These are phyloP conservation scores for Drosophila subquinaria DNA, from an alignment of 2,888 invertebrate species.

Conservation along the genomic window DNA sequence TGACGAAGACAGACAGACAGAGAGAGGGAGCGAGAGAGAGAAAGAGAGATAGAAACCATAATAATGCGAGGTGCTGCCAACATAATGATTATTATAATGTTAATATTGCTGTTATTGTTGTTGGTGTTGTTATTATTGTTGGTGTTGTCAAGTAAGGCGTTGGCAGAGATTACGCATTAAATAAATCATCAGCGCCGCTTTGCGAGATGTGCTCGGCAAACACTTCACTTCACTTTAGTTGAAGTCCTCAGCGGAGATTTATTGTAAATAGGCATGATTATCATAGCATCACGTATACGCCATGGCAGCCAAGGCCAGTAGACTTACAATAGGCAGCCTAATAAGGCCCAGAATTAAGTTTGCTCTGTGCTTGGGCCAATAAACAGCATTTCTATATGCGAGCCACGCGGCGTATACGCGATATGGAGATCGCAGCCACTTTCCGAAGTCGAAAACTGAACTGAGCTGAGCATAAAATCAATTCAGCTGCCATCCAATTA, in stretches of 20 bases:
- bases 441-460: not conserved
- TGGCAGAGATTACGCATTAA: constrained; percentile 80
- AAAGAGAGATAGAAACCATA: constrained; percentile 33
- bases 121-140: constrained; percentile 22
- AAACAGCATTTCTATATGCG: constrained; percentile 24
- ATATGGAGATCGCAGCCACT: constrained; percentile 16
- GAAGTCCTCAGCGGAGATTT: constrained; percentile 68
- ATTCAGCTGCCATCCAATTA: constrained; percentile 19
- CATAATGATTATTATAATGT: constrained; percentile 72
- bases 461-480: not conserved
- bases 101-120: constrained; percentile 35
- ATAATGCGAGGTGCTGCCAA: constrained; percentile 52
- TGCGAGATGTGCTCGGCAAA: constrained; percentile 56
- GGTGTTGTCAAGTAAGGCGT: constrained; percentile 52
- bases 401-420: constrained; percentile 37
- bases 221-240: constrained; percentile 74
- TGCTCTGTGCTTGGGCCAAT: constrained; percentile 10
- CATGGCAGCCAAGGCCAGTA: constrained; percentile 29
- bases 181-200: constrained; percentile 73
- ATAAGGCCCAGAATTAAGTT: constrained; percentile 13
- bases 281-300: constrained; percentile 80
- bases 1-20: constrained; percentile 24
- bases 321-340: constrained; percentile 23
- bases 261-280: constrained; percentile 81
- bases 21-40: not conserved